phyloP scores from a whole-genome alignment of 2,797 vertebrate species.

The Nyctalus aviator region DNA sequence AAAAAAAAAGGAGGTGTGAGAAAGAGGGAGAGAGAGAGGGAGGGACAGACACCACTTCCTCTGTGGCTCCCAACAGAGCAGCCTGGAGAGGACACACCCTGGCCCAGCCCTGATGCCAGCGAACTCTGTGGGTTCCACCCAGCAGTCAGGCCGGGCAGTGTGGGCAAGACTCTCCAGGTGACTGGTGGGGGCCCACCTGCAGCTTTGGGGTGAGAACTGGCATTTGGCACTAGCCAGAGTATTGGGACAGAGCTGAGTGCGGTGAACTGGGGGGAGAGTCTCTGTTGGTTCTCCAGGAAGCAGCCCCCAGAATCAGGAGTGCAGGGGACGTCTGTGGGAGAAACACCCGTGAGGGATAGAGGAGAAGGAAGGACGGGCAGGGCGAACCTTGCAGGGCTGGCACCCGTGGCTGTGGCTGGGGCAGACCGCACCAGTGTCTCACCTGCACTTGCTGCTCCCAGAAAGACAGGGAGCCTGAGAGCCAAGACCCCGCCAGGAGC shows the following conservation, averaged over 20 bases:
- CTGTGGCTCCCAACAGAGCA: neutral
- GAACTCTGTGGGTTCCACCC: neutral
- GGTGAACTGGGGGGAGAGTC: neutral
- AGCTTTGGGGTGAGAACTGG: accelerated
- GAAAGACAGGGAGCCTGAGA: neutral
- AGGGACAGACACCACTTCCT: neutral
- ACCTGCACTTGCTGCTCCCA: neutral
- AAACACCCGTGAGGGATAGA: neutral
- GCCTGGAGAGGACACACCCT: neutral
- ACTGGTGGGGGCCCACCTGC: neutral
- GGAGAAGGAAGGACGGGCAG: neutral
- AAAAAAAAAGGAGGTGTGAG: accelerated
- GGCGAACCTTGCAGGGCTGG: neutral
- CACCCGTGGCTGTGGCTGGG: neutral
- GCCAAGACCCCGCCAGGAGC: neutral
- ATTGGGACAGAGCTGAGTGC: too few species aligned
- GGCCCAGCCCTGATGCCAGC: neutral
- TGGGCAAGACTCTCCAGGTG: neutral
- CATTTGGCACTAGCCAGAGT: neutral
- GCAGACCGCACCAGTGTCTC: neutral
- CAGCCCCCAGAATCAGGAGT: neutral
- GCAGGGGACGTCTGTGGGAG: too few species aligned
- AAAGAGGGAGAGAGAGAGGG: too few species aligned
- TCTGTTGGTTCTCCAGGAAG: neutral
- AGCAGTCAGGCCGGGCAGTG: neutral